Evolutionary conservation across 1,140 invertebrate species (phyloP).

Genomic region (Ctenoplectra terminalis): DNA sequence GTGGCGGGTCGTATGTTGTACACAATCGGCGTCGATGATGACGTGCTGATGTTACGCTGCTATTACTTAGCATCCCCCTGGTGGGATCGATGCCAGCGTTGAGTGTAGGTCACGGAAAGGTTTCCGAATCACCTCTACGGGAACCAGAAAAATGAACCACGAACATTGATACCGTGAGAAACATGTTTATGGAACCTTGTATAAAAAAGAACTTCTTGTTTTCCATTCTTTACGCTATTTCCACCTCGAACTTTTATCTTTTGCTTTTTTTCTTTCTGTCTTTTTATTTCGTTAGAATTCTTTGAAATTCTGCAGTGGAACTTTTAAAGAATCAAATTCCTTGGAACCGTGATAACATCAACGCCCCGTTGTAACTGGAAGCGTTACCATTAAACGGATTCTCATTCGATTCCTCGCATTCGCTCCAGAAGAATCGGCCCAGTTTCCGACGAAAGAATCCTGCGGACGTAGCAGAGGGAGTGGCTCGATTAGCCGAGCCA

Average conservation of each 20-base stretch:
- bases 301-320: not conserved
- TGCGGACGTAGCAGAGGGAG: not conserved
- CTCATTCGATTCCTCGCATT: not conserved
- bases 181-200: not conserved
- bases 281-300: not conserved
- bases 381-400: not conserved
- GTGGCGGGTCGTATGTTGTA: slow-evolving; percentile 37
- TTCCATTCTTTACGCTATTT: not conserved
- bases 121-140: slow-evolving; percentile 1
- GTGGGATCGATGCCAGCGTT: not conserved
- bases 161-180: slow-evolving; percentile 25
- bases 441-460: not conserved
- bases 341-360: not conserved
- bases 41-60: slow-evolving; percentile 63
- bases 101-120: slow-evolving; percentile 38
- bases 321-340: not conserved
- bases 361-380: not conserved
- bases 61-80: slow-evolving; percentile 64
- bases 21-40: slow-evolving; percentile 59
- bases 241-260: not conserved
- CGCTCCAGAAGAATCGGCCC: not conserved
- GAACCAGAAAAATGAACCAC: not conserved
- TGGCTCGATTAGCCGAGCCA: slow-evolving; percentile 25
- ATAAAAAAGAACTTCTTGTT: not conserved
- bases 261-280: too few species aligned